phyloP scores from a whole-genome alignment of 2,113 vertebrate genomes.

The Sebastes schlegelii region DNA sequence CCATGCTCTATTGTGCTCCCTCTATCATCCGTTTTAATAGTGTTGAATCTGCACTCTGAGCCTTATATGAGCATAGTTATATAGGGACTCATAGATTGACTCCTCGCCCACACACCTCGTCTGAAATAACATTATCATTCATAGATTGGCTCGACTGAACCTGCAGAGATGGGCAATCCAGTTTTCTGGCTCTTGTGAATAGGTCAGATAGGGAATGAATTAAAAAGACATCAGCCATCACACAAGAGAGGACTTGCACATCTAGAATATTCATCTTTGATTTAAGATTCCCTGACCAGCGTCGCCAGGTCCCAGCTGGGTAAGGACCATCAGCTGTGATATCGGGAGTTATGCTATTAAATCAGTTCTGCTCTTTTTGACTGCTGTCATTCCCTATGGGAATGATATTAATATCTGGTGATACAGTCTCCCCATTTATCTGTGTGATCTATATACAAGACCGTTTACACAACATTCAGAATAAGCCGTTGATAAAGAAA shows the following conservation, averaged over 20 bases:
- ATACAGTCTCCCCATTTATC: slow-evolving; percentile 27
- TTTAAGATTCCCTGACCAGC: slow-evolving; percentile 49
- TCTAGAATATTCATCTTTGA: slow-evolving; percentile 59
- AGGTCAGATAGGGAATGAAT: slow-evolving; percentile 68
- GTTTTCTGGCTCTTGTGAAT: slow-evolving; percentile 55
- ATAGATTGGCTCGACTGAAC: slow-evolving; percentile 64
- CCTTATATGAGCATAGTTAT: slow-evolving; percentile 38
- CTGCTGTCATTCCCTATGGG: slow-evolving; percentile 32
- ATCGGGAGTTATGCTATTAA: slow-evolving; percentile 53
- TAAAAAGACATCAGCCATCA: slow-evolving; percentile 70
- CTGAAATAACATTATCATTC: slow-evolving; percentile 75
- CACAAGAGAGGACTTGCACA: slow-evolving; percentile 38
- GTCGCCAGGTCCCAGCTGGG: slow-evolving; percentile 54
- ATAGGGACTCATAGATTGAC: slow-evolving; percentile 64
- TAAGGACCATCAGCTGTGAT: slow-evolving; percentile 31
- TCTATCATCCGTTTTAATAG: slow-evolving; percentile 49
- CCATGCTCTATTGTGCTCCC: slow-evolving; percentile 43
- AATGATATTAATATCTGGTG: slow-evolving; percentile 48
- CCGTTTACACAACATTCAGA: slow-evolving; percentile 9
- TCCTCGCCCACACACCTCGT: slow-evolving; percentile 46
- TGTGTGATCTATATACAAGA: slow-evolving; percentile 17
- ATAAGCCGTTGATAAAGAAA: background rate
- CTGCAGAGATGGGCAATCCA: slow-evolving; percentile 51
- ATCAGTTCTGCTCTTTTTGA: slow-evolving; percentile 55
- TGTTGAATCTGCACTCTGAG: slow-evolving; percentile 38